Evolutionary conservation across 2,113 vertebrate species (phyloP).

Genomic region (Rhineura floridana): DNA sequence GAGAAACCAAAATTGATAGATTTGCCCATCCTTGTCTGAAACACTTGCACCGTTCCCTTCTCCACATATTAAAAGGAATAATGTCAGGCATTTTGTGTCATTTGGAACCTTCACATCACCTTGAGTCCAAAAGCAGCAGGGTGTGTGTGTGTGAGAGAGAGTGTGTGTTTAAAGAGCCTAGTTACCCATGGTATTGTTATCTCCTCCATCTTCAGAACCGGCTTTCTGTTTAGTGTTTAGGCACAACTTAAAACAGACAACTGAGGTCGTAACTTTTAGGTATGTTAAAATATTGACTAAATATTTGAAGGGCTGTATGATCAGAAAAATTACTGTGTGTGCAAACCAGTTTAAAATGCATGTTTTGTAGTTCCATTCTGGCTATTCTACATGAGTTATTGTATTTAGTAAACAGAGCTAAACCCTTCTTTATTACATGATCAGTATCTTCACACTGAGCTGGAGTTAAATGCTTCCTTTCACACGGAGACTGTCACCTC

Average conservation of each 20-base stretch:
- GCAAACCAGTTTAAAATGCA: conserved; percentile 59
- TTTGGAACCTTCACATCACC: conserved; percentile 37
- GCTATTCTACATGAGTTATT: conserved; percentile 43
- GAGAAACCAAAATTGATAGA: too few species aligned
- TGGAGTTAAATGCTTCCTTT: conserved; percentile 50
- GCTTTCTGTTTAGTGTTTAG: conserved; percentile 67
- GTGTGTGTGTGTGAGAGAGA: neutral
- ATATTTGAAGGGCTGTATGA: conserved; percentile 61
- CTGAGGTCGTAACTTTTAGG: conserved; percentile 60
- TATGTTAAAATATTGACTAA: conserved; percentile 54
- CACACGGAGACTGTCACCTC: neutral
- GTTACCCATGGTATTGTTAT: conserved; percentile 60
- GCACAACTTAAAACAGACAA: conserved; percentile 62
- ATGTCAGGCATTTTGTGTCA: conserved; percentile 6
- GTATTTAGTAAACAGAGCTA: conserved; percentile 69
- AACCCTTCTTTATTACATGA: conserved; percentile 49
- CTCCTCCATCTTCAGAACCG: conserved; percentile 54
- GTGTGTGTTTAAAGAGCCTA: neutral
- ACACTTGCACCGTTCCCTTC: neutral
- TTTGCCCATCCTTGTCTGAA: too few species aligned
- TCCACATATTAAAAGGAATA: neutral
- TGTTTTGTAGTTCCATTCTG: conserved; percentile 58
- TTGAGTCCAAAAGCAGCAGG: conserved; percentile 30
- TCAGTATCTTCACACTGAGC: conserved; percentile 45
- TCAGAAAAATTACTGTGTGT: conserved; percentile 32